phyloP scores from a whole-genome alignment of 1,140 invertebrate genomes.

The Zaprionus ornatus region DNA sequence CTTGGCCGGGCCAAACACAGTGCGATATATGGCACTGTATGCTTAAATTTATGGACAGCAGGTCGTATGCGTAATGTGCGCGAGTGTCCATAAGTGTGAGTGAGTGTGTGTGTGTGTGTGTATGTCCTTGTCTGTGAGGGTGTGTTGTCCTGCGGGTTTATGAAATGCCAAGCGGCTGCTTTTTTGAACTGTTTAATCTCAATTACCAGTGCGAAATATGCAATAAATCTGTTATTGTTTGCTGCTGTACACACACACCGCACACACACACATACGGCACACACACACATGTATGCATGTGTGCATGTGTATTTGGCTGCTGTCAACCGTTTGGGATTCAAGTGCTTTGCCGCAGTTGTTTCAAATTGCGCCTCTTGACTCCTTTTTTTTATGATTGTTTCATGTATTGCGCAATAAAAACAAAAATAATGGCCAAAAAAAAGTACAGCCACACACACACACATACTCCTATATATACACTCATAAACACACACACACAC shows the following conservation, averaged over 20 bases:
- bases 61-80: background rate
- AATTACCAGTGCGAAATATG: constrained; percentile 78
- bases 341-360: constrained; percentile 71
- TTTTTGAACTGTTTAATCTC: constrained; percentile 80
- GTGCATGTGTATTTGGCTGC: constrained; percentile 6
- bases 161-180: constrained; percentile 73
- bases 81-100: background rate
- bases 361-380: constrained; percentile 67
- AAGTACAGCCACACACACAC: constrained; percentile 3
- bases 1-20: constrained; percentile 32
- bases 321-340: constrained; percentile 69
- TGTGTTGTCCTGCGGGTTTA: constrained; percentile 41
- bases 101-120: background rate
- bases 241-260: constrained; percentile 38
- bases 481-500: background rate
- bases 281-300: background rate
- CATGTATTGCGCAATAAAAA: constrained; percentile 76
- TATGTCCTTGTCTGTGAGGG: background rate
- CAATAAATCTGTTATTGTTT: constrained; percentile 81
- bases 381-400: constrained; percentile 65
- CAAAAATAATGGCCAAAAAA: constrained; percentile 73
- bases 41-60: constrained; percentile 69
- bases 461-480: background rate
- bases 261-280: constrained; percentile 1
- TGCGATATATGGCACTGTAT: constrained; percentile 51